Evolutionary conservation across 2,888 invertebrate genomes (phyloP).

Genomic region (Orthosia gothica): DNA sequence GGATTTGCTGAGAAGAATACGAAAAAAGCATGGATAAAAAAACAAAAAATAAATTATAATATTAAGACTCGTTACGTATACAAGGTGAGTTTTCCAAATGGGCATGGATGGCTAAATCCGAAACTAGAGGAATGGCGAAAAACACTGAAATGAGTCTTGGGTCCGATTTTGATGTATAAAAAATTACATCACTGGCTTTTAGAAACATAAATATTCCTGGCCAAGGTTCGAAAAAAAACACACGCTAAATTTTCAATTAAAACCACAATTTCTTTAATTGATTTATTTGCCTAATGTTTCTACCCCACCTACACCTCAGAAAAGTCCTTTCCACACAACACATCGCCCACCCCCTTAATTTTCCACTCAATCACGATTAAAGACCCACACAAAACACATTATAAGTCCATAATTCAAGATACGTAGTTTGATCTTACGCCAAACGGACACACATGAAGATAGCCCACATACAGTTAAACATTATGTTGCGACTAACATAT

Average conservation of each 20-base stretch:
- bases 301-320: not conserved
- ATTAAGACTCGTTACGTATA: no score
- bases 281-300: not conserved
- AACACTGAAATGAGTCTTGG: no score
- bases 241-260: not conserved
- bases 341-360: not conserved
- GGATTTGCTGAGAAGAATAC: no score
- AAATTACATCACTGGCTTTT: no score
- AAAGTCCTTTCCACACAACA: not conserved
- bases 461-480: conserved; percentile 61
- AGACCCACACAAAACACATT: conserved; percentile 51
- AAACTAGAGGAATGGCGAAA: no score
- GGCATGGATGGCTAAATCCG: no score
- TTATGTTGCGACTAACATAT: conserved; percentile 61
- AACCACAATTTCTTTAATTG: not conserved
- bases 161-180: no score
- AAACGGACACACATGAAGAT: conserved; percentile 63
- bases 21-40: no score
- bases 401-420: conserved; percentile 59
- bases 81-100: no score
- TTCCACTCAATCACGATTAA: not conserved
- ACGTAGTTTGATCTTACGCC: conserved; percentile 65
- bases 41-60: no score
- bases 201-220: no score
- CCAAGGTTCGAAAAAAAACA: no score